Base-by-base conservation (phyloP, 1,140 invertebrate species). In the Heliothis virescens region DNA sequence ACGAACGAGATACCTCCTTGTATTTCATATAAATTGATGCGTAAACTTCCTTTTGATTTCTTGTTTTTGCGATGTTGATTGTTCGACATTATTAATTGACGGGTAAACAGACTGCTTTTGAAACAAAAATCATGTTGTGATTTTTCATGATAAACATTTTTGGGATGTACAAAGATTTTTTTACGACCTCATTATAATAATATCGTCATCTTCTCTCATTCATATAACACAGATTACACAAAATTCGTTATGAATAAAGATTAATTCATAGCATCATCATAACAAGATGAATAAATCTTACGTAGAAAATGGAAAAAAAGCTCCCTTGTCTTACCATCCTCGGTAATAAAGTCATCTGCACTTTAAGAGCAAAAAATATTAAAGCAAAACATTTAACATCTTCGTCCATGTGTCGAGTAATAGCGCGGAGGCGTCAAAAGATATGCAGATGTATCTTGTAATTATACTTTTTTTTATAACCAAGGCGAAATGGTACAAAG, bases 401-500 rank as follows among this genome's bases (percentile, higher is more conserved):
- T 87, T 79, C 86, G 87, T 83, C 86, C 86, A 87, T 86, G 86
- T 93, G 90, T 90, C 83, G 80, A 86, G 79, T 89, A 85, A 92
- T 89, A 80, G 83, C 80, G 62, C 2, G 71, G 77, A 86, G 85
- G 86, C 87, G 88, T 90, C 83, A 89, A 92, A 90, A 93, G 86
- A 94, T 89, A 91, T 90, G 89, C 88, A 94, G 89, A 94, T 93
- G 87, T 89, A 85, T 87, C 82, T 90, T 88, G 85, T 89, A 86
- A 91, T 89, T 86, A 85, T 79, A 79, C 79, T 89, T 90, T 89
- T 89, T 87, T 86, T 87, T 86, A 88, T 84, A 79, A 89, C 84
- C 63, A 86, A 87, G 77, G 81, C 79, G 85, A 90, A 92, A 86
- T 86, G 85, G 81, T 87, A 87, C 84, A 90, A 88, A 90, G 89